These are phyloP conservation scores for Carposina sasakii DNA, from an alignment of 1,140 invertebrate genomes.

Conservation along the genomic window DNA sequence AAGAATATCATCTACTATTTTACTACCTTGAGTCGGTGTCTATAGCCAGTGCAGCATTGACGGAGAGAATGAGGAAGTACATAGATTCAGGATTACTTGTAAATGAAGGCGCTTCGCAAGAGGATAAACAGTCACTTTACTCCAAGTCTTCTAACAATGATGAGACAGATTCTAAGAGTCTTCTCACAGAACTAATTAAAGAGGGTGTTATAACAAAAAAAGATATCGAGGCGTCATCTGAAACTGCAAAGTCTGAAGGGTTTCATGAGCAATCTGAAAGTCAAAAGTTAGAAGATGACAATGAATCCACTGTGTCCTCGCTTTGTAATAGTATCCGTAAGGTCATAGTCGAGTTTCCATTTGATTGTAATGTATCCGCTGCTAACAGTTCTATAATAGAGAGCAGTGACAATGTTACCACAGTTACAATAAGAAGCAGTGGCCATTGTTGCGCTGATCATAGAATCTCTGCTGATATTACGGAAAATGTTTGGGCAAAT, in stretches of 20 bases:
- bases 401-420: slow-evolving; percentile 48
- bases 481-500: slow-evolving; percentile 66
- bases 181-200: slow-evolving; percentile 61
- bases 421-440: slow-evolving; percentile 49
- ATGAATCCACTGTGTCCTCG: slow-evolving; percentile 46
- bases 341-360: slow-evolving; percentile 52
- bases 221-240: slow-evolving; percentile 57
- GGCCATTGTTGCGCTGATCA: slow-evolving; percentile 63
- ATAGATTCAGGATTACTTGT: slow-evolving; percentile 64
- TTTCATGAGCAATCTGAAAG: slow-evolving; percentile 36
- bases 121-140: slow-evolving; percentile 21
- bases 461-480: slow-evolving; percentile 59
- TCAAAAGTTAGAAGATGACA: slow-evolving; percentile 48
- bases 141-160: slow-evolving; percentile 28
- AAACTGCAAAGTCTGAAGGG: slow-evolving; percentile 44
- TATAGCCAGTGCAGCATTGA: slow-evolving; percentile 62
- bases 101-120: slow-evolving; percentile 30
- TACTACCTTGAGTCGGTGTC: slow-evolving; percentile 68
- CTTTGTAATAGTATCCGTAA: slow-evolving; percentile 42
- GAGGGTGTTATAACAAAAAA: slow-evolving; percentile 62
- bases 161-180: slow-evolving; percentile 46
- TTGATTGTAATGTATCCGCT: slow-evolving; percentile 48
- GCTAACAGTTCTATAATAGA: slow-evolving; percentile 44
- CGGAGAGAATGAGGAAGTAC: slow-evolving; percentile 64
- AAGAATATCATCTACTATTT: slow-evolving; percentile 65